Evolutionary conservation across 2,113 vertebrate species (phyloP).

Genomic region (Melanocharis versteri): DNA sequence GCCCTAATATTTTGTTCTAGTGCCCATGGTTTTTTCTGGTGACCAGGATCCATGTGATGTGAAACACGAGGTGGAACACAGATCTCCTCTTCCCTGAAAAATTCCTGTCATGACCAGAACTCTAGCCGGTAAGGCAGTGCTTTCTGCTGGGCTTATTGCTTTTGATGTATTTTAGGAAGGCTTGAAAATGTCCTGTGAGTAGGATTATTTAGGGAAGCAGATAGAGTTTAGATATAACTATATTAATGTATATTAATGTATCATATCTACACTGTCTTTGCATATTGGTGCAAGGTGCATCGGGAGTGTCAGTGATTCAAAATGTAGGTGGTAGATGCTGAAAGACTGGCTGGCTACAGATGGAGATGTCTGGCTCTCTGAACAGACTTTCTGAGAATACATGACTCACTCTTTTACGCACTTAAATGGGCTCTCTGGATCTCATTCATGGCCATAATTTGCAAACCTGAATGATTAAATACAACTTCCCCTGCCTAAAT

Average conservation of each 20-base stretch:
- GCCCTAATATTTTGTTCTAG: not conserved
- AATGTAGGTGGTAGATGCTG: fast-evolving
- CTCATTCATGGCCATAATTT: not conserved
- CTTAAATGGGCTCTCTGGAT: not conserved
- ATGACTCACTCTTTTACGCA: not conserved
- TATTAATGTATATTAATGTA: not conserved
- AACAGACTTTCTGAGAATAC: not conserved
- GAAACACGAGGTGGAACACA: not conserved
- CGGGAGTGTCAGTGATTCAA: not conserved
- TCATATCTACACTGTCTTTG: not conserved
- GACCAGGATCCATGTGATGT: not conserved
- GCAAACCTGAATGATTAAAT: not conserved
- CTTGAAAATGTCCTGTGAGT: not conserved
- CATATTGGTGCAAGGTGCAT: not conserved
- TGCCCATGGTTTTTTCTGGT: not conserved
- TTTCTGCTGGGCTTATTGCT: not conserved
- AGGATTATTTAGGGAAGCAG: not conserved
- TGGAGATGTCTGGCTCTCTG: not conserved
- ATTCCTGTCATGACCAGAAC: not conserved
- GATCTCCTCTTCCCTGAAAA: not conserved
- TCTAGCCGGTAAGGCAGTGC: not conserved
- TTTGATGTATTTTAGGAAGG: not conserved
- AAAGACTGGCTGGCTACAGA: not conserved
- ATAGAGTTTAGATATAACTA: not conserved
- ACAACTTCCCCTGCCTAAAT: not conserved